Evolutionary conservation across 1,140 invertebrate genomes (phyloP), one percentile per base, ranked within the genome.

Genomic region (Delia radicum): DNA sequence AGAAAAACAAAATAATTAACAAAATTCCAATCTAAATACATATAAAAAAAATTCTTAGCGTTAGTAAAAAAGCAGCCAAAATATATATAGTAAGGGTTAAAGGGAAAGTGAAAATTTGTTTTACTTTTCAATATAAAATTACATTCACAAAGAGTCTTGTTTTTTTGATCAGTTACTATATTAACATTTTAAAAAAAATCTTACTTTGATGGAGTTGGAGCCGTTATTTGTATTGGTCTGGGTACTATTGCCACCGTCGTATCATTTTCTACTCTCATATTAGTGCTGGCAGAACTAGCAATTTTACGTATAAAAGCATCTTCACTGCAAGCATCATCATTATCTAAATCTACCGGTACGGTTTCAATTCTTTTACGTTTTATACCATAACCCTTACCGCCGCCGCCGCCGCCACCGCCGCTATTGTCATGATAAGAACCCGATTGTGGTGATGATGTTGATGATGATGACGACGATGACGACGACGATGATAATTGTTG

Each of bases 281-380:
- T 10, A 13, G 62, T 6, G n/a, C 15, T 33, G 28, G 26, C 73
- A 18, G 80, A 71, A 15, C 76, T 85, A 63, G 83, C 80, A 71
- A 85, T 85, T 77, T 85, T 85, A 21, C 81, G 77, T 61, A 85
- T 85, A 21, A 86, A 86, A 74, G 84, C 84, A 75, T 86, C 84
- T 73, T 86, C 84, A 75, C 84, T 86, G 77, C 91, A 92, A 29
- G 90, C 90, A 78, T 92, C 90, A 78, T 92, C 91, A 72, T 91
- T 90, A 82, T 92, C 91, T 42, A 92, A 80, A 82, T 85, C 81
- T 27, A 85, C 77, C 27, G 91, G 92, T 8, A 69, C 24, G 61
- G 91, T 88, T 77, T 92, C 90, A 81, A 91, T 87, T 80, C 90
- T 90, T 75, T 87, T 88, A 72, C 90, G 87, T 81, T 92, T 92